phyloP scores from a whole-genome alignment of 2,113 vertebrate species.

The Corythornis cristatus region DNA sequence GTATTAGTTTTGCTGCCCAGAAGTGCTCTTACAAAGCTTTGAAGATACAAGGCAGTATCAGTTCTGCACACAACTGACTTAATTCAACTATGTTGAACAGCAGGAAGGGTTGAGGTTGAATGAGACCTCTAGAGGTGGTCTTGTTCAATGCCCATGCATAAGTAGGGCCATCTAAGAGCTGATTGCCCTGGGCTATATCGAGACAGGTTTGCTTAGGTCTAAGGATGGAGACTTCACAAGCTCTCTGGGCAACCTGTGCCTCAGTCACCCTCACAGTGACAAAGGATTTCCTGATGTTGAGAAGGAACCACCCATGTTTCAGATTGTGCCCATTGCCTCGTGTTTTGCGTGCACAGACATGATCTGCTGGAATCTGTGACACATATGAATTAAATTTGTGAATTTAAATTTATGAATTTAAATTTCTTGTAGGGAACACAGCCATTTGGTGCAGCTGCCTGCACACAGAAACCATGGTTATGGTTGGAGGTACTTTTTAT shows the following conservation, averaged over 20 bases:
- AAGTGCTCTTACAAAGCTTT: background rate
- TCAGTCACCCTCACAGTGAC: background rate
- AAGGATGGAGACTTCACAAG: background rate
- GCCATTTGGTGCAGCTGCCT: background rate
- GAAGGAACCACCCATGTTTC: background rate
- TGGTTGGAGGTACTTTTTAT: background rate
- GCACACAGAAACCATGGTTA: accelerated
- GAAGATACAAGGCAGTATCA: background rate
- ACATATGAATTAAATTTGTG: background rate
- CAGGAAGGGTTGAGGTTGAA: background rate
- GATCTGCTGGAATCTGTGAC: background rate
- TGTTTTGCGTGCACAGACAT: background rate
- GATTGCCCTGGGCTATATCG: background rate
- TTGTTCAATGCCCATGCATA: background rate
- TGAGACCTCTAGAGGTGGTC: background rate
- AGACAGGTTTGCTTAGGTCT: accelerated
- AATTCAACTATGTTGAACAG: background rate
- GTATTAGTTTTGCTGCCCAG: background rate
- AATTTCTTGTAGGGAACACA: background rate
- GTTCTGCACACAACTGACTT: background rate
- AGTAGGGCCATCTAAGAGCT: background rate
- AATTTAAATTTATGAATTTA: no score
- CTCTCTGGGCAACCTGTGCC: background rate
- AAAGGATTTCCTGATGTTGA: background rate
- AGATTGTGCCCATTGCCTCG: background rate